Percentiles rank a stretch among this genome's conserved stretches.
Conservation (phyloP, 2,888 invertebrate species). For the Macaria liturata region DNA sequence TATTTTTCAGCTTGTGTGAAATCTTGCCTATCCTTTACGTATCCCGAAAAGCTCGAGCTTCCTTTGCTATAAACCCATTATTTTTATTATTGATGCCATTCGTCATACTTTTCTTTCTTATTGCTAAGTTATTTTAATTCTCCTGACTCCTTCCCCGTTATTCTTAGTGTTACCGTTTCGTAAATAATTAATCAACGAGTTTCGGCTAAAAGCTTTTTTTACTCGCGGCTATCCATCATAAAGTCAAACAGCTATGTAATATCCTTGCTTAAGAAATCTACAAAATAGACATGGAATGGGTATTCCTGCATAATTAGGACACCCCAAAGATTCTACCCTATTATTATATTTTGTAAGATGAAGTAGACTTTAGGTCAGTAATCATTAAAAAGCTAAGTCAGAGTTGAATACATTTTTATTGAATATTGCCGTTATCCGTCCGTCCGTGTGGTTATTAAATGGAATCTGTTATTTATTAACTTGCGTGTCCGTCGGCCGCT, state of each 20-base stretch:
- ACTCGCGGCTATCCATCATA: conserved; percentile 46
- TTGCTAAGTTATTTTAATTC: no score
- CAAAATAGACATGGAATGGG: conserved; percentile 27
- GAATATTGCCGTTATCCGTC: conserved; percentile 33
- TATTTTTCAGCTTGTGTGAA: no score
- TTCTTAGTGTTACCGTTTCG: no score
- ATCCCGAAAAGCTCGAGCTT: no score
- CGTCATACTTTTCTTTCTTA: no score
- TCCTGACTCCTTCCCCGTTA: no score
- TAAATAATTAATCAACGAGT: no score
- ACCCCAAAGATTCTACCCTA: not conserved
- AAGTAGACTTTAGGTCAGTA: conserved; percentile 1
- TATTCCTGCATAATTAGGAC: no score
- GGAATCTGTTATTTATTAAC: conserved; percentile 60
- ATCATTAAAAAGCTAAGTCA: not conserved
- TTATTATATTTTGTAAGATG: not conserved
- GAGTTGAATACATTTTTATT: conserved; percentile 46
- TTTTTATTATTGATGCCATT: no score
- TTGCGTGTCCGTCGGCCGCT: conserved; percentile 67
- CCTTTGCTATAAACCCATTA: no score
- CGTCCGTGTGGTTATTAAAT: conserved; percentile 56
- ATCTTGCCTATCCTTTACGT: no score
- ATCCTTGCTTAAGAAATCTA: conserved; percentile 46
- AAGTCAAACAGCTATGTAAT: conserved; percentile 60
- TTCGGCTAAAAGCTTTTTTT: not conserved